These are phyloP conservation scores for Callospermophilus lateralis DNA, from an alignment of 2,113 vertebrate species.

Conservation along the genomic window DNA sequence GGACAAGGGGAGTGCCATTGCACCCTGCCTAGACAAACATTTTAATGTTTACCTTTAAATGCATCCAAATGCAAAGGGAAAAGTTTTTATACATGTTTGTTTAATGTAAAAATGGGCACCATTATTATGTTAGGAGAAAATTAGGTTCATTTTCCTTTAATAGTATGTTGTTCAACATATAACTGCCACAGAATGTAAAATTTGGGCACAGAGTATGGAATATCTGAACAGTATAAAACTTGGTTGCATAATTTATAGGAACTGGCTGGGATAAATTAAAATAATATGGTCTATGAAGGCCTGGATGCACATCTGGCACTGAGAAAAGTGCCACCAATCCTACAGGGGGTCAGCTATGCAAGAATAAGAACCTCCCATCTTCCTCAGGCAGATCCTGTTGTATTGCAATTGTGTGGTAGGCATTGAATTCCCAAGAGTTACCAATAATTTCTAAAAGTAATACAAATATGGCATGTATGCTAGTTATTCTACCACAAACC, in stretches of 20 bases:
- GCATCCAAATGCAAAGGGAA: neutral
- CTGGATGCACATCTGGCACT: neutral
- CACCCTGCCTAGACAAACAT: neutral
- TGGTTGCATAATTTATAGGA: slow-evolving; percentile 8
- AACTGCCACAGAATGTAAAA: neutral
- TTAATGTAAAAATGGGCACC: neutral
- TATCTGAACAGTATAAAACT: neutral
- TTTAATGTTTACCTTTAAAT: slow-evolving; percentile 4
- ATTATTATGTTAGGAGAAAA: neutral
- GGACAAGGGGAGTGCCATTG: neutral
- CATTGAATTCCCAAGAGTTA: neutral
- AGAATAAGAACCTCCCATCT: neutral
- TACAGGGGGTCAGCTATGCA: neutral
- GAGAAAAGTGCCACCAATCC: neutral
- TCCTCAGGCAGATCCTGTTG: neutral
- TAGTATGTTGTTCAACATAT: neutral
- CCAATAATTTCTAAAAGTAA: slow-evolving; percentile 4
- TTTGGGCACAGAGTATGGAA: neutral
- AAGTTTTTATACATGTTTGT: neutral
- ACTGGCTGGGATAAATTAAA: neutral
- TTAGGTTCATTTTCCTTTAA: slow-evolving; percentile 31
- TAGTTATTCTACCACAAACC: slow-evolving; percentile 28
- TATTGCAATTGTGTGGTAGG: neutral
- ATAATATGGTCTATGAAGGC: neutral
- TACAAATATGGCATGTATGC: neutral